Percentiles rank a stretch among this genome's conserved stretches.
These are phyloP conservation scores for Bos javanicus DNA, from an alignment of 2,113 vertebrate species.

Conservation along the genomic window DNA sequence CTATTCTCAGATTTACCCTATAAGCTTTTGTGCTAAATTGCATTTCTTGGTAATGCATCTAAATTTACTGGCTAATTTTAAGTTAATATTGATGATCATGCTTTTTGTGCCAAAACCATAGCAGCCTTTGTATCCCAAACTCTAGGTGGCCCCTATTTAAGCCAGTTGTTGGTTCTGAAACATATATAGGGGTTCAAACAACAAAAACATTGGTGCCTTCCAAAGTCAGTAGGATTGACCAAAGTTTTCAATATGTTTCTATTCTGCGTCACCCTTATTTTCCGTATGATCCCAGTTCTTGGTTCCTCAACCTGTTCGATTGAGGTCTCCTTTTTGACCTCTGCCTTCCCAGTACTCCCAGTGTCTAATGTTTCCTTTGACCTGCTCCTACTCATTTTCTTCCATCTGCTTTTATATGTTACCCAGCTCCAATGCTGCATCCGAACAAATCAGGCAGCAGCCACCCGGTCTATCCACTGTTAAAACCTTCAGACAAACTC, in stretches of 20 bases:
- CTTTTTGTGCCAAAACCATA: background rate
- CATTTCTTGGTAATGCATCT: background rate
- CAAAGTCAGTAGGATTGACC: background rate
- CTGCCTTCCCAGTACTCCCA: background rate
- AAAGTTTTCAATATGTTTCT: slow-evolving; percentile 1
- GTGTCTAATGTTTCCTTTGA: background rate
- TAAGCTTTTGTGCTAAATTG: background rate
- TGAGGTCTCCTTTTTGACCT: slow-evolving; percentile 4
- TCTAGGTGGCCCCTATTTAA: background rate
- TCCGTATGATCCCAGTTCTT: background rate
- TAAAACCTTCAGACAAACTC: slow-evolving; percentile 23
- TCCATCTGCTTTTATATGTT: background rate
- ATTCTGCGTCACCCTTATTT: background rate
- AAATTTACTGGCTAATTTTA: slow-evolving; percentile 5
- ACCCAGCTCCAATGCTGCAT: background rate
- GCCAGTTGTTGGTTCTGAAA: background rate
- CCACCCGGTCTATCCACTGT: background rate
- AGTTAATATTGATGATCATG: background rate
- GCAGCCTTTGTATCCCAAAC: background rate
- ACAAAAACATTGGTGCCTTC: background rate
- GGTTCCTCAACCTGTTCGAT: background rate
- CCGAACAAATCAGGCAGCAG: background rate
- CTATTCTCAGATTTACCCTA: background rate
- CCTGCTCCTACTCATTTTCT: background rate
- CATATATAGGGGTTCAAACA: background rate